Evolutionary conservation across 2,797 vertebrate species (phyloP).

Genomic region (Petrocephalus schoutedeni): DNA sequence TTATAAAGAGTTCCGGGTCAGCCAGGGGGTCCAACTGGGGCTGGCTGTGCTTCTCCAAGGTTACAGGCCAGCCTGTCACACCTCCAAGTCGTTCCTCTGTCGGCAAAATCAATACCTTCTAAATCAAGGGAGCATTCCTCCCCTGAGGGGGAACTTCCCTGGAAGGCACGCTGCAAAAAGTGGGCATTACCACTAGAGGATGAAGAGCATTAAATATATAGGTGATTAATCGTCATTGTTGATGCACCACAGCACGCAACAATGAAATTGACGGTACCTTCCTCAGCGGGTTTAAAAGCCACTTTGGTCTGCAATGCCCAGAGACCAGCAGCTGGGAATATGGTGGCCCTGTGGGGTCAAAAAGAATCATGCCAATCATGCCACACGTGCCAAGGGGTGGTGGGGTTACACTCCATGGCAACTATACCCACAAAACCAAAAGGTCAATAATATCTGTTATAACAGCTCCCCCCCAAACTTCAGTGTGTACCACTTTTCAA

Average conservation of each 20-base stretch:
- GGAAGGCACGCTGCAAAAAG: background rate
- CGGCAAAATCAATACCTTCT: background rate
- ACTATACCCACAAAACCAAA: background rate
- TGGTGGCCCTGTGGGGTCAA: background rate
- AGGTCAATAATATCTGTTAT: background rate
- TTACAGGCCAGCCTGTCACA: background rate
- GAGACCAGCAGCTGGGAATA: background rate
- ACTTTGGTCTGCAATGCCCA: background rate
- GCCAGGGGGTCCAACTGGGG: background rate
- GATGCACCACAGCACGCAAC: too few species aligned
- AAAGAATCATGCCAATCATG: background rate
- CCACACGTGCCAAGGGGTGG: background rate
- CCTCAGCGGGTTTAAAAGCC: background rate
- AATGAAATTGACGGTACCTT: too few species aligned
- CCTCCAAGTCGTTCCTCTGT: background rate
- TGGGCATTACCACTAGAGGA: background rate
- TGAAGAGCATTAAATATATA: background rate
- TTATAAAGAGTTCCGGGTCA: background rate
- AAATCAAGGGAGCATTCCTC: background rate
- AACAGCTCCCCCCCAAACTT: background rate
- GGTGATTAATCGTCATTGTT: too few species aligned
- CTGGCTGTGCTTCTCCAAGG: background rate
- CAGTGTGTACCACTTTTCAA: background rate
- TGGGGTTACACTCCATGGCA: background rate
- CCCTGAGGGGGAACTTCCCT: background rate